These are phyloP conservation scores for Diplolepis rosae DNA, from an alignment of 2,888 invertebrate genomes.

Conservation along the genomic window DNA sequence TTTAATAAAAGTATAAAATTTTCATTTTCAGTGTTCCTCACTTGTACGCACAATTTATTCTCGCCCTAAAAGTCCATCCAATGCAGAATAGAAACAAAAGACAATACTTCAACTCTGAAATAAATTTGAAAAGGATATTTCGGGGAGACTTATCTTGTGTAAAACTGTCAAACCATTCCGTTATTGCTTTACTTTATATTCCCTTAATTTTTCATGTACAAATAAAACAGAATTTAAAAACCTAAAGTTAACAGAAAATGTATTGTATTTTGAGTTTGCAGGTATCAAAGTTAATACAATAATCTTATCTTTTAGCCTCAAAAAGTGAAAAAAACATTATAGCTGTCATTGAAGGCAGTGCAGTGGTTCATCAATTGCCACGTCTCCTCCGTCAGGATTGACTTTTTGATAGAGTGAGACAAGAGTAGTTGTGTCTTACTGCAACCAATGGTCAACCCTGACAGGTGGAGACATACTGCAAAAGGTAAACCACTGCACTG, in stretches of 20 bases:
- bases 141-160: not conserved
- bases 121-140: not conserved
- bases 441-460: no score
- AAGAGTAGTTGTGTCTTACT: no score
- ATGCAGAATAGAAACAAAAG: not conserved
- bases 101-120: not conserved
- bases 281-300: no score
- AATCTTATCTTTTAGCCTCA: no score
- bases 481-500: no score
- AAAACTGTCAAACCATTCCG: not conserved
- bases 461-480: no score
- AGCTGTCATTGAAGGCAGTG: no score
- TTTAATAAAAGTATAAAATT: constrained; percentile 60
- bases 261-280: no score
- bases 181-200: not conserved
- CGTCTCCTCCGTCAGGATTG: no score
- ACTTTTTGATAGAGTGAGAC: no score
- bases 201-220: not conserved
- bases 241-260: not conserved
- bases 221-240: not conserved
- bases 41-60: not conserved
- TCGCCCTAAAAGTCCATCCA: not conserved
- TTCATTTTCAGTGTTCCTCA: constrained; percentile 47
- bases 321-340: no score
- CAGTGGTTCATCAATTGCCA: no score